A percentile compares a stretch with the other conserved stretches of the same genome.
These are phyloP conservation scores for Lepus townsendii DNA, from an alignment of 2,797 vertebrate species.

Conservation along the genomic window DNA sequence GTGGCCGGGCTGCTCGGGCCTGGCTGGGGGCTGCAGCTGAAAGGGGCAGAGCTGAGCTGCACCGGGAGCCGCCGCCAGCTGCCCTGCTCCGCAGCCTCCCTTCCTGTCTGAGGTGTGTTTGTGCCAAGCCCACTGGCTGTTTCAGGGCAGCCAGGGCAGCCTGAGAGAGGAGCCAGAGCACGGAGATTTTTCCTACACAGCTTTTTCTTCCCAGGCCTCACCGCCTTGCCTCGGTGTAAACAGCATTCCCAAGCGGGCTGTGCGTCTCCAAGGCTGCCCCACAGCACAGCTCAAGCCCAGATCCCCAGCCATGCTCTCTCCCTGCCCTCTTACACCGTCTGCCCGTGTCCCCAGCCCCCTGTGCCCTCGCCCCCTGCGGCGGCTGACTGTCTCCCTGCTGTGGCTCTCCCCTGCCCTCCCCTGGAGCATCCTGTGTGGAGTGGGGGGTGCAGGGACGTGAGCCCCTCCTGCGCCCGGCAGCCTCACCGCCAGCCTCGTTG, in stretches of 20 bases:
- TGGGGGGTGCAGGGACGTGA: background rate
- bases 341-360: background rate
- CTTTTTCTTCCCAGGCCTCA: background rate
- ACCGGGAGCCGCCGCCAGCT: constrained; percentile 59
- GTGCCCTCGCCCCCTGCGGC: background rate
- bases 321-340: background rate
- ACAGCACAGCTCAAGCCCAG: background rate
- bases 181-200: constrained; percentile 56
- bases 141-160: constrained; percentile 56
- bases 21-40: constrained; percentile 36
- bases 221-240: background rate
- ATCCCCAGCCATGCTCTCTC: background rate
- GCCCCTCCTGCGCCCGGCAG: background rate
- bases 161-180: constrained; percentile 62
- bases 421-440: background rate
- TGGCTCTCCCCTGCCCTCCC: background rate
- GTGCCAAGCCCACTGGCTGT: constrained; percentile 83
- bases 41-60: constrained; percentile 41
- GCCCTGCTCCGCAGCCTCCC: constrained; percentile 67
- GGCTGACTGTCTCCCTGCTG: fast-evolving
- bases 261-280: background rate
- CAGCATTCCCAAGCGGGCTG: background rate
- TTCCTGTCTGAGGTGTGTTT: constrained; percentile 82
- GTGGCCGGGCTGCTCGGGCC: background rate
- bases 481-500: background rate